These are phyloP conservation scores for Hetaerina americana DNA, from an alignment of 1,140 invertebrate species.

Conservation along the genomic window DNA sequence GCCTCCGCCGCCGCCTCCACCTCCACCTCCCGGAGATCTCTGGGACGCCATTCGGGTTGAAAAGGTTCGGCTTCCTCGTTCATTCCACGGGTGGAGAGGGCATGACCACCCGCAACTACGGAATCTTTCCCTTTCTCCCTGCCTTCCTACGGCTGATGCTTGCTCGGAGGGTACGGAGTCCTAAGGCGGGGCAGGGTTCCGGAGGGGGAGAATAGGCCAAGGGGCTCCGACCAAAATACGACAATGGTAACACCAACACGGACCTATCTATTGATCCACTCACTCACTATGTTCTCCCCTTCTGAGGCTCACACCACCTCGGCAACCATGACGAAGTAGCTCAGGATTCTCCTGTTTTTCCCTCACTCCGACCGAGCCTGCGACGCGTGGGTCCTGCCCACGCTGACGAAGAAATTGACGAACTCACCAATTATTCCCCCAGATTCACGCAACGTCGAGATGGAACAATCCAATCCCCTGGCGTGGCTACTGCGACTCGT, in stretches of 20 bases:
- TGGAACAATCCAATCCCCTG: too few relatives aligned
- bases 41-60: background rate
- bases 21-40: background rate
- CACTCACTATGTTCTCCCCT: background rate
- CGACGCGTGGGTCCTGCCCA: too few relatives aligned
- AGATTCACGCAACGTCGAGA: too few relatives aligned
- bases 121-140: background rate
- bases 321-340: too few relatives aligned
- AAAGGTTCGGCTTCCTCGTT: background rate
- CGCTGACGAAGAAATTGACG: too few relatives aligned
- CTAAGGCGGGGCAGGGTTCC: background rate
- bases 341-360: too few relatives aligned
- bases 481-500: too few relatives aligned
- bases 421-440: too few relatives aligned
- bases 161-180: too few relatives aligned
- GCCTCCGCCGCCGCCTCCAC: too few relatives aligned
- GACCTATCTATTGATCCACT: background rate
- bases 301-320: background rate
- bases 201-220: background rate
- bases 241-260: background rate
- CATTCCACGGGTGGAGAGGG: background rate
- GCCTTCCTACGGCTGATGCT: too few relatives aligned
- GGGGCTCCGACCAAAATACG: background rate
- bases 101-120: background rate
- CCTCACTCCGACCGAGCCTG: too few relatives aligned